Conservation (phyloP, 2,113 vertebrate species). For the Gambusia holbrooki region DNA sequence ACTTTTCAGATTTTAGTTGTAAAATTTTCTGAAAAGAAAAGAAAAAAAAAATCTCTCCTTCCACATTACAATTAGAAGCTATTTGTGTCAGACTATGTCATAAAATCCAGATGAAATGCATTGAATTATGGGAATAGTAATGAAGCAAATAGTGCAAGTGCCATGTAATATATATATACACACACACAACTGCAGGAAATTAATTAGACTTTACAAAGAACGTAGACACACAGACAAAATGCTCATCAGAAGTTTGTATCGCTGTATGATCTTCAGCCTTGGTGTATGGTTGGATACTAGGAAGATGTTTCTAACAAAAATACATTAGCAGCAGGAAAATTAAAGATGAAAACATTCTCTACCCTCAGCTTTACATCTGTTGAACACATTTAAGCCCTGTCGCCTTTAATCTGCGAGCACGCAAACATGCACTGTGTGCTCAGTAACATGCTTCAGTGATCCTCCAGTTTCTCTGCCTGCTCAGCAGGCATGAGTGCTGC, state of each 20-base stretch:
- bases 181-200: background rate
- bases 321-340: background rate
- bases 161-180: no score
- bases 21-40: background rate
- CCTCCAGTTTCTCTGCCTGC: conserved; percentile 58
- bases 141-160: background rate
- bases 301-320: background rate
- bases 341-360: conserved; percentile 18
- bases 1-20: background rate
- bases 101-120: background rate
- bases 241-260: background rate
- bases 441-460: conserved; percentile 64
- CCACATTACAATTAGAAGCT: background rate
- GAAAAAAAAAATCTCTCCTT: background rate
- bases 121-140: background rate
- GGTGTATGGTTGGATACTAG: background rate
- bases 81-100: background rate
- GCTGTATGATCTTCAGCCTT: background rate
- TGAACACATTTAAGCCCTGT: conserved; percentile 63
- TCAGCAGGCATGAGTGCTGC: conserved; percentile 64
- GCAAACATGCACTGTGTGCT: conserved; percentile 68
- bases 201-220: background rate
- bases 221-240: background rate
- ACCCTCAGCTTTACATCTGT: conserved; percentile 65
- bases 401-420: conserved; percentile 67